These are phyloP conservation scores for Agrotis clavis DNA, from an alignment of 2,888 invertebrate species.

Conservation along the genomic window DNA sequence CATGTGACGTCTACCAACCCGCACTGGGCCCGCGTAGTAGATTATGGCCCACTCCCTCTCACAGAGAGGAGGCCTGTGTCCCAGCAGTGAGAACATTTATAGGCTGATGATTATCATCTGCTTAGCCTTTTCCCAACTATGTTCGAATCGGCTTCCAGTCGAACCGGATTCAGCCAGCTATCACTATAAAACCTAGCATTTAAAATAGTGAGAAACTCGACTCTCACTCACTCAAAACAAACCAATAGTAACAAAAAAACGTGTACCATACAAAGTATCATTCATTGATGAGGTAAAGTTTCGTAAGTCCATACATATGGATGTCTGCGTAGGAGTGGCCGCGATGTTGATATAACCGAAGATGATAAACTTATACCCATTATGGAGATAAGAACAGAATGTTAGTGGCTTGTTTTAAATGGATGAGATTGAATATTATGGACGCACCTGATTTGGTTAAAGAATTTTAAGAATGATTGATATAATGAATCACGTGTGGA, in stretches of 20 bases:
- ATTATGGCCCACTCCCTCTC: no score
- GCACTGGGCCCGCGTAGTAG: no score
- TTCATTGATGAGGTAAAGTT: constrained; percentile 60
- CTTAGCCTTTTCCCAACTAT: no score
- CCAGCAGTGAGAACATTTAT: no score
- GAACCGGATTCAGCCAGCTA: no score
- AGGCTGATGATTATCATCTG: no score
- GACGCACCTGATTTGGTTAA: not conserved
- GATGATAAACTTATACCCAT: constrained; percentile 47
- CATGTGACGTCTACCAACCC: no score
- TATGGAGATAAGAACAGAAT: constrained; percentile 37
- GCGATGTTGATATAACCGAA: constrained; percentile 23
- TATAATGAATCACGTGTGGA: not conserved
- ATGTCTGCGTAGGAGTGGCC: constrained; percentile 46
- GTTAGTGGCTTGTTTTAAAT: constrained; percentile 24
- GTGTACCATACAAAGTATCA: constrained; percentile 46
- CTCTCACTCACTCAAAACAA: not conserved
- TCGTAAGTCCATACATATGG: constrained; percentile 49
- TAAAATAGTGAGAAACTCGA: constrained; percentile 5
- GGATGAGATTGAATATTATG: constrained; percentile 6
- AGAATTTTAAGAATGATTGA: constrained; percentile 13
- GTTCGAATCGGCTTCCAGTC: no score
- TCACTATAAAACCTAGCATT: no score
- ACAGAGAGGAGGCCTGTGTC: no score
- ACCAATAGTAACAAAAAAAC: constrained; percentile 34